Conservation (phyloP, 2,113 vertebrate genomes). For the Sterrhoptilus dennistouni region DNA sequence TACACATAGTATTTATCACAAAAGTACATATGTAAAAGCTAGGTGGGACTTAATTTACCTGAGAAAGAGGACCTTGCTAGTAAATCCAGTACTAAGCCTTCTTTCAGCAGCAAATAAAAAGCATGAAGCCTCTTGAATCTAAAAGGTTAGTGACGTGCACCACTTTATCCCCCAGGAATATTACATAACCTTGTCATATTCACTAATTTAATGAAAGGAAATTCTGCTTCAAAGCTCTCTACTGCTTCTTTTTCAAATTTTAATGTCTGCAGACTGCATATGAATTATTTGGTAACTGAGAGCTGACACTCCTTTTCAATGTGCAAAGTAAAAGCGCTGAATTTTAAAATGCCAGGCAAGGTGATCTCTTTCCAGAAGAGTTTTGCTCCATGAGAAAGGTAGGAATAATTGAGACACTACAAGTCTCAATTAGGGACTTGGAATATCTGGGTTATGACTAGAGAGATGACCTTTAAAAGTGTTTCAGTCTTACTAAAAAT, state of each 20-base stretch:
- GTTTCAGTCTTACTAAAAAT: background rate
- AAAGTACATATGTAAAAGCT: background rate
- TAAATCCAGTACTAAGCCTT: slow-evolving; percentile 76
- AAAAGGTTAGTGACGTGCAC: slow-evolving; percentile 67
- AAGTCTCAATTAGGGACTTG: background rate
- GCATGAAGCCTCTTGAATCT: slow-evolving; percentile 70
- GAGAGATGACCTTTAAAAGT: background rate
- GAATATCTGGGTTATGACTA: background rate
- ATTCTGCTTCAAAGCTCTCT: slow-evolving; percentile 63
- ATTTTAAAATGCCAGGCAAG: slow-evolving; percentile 53
- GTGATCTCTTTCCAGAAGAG: background rate
- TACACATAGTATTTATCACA: background rate
- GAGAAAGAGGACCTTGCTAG: slow-evolving; percentile 60
- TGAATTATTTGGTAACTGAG: slow-evolving; percentile 68
- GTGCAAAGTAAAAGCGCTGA: background rate
- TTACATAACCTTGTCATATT: slow-evolving; percentile 76
- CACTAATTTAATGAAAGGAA: slow-evolving; percentile 71
- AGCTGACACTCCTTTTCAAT: slow-evolving; percentile 55
- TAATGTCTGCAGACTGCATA: slow-evolving; percentile 68
- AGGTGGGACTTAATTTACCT: slow-evolving; percentile 69
- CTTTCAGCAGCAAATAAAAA: slow-evolving; percentile 75
- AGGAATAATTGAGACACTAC: background rate
- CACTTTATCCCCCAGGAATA: slow-evolving; percentile 68
- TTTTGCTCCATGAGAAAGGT: background rate
- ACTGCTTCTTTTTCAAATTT: slow-evolving; percentile 68